Conservation (phyloP, 2,888 invertebrate species). For the Polylopha cassiicola region DNA sequence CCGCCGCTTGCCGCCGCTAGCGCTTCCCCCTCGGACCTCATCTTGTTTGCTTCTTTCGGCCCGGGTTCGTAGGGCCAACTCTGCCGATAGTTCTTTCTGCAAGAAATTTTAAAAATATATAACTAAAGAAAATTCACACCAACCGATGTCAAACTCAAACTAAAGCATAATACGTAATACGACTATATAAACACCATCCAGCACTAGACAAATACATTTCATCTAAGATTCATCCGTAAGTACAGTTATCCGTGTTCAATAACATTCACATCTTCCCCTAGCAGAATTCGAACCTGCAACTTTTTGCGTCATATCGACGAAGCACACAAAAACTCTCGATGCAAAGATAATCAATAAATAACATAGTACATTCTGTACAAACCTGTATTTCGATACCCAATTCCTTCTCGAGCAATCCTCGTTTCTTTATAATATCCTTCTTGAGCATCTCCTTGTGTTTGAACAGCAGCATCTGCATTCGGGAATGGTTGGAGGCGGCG, state of each 20-base stretch:
- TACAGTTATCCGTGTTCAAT: no score
- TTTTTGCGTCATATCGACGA: no score
- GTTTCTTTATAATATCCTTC: slow-evolving; percentile 94
- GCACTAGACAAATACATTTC: no score
- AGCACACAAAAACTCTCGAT: no score
- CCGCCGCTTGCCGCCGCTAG: slow-evolving; percentile 48
- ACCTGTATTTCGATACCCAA: slow-evolving; percentile 92
- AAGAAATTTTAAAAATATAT: background rate
- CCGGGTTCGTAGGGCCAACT: slow-evolving; percentile 83
- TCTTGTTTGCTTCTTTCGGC: slow-evolving; percentile 84
- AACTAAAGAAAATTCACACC: background rate
- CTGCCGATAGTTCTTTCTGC: slow-evolving; percentile 85
- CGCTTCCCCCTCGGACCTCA: slow-evolving; percentile 78
- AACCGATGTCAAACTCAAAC: no score
- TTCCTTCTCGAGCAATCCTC: slow-evolving; percentile 91
- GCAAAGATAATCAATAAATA: background rate
- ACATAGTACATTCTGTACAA: background rate
- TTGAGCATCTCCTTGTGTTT: slow-evolving; percentile 94
- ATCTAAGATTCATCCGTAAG: no score
- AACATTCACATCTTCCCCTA: no score
- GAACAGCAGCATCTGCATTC: slow-evolving; percentile 85
- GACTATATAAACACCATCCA: no score
- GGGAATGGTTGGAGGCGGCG: slow-evolving; percentile 74
- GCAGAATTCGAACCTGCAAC: no score
- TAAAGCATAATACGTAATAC: no score